phyloP scores from a whole-genome alignment of 2,888 invertebrate species.

The Galerucella calmariensis region DNA sequence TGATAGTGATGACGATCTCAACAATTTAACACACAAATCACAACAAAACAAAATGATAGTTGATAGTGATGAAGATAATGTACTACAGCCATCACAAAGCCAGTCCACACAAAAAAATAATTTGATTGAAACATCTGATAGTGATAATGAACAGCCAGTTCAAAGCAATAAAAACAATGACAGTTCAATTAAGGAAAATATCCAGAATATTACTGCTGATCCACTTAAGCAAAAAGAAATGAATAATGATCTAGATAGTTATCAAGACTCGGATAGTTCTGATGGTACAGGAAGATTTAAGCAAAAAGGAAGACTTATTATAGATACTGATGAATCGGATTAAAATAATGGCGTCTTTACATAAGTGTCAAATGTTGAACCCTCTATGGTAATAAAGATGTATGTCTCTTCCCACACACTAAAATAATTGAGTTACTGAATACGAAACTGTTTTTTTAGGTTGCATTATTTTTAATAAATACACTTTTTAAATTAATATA shows the following conservation, averaged over 20 bases:
- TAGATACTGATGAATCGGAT: constrained; percentile 1
- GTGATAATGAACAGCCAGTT: neutral
- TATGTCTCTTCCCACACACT: too few relatives aligned
- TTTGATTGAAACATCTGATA: neutral
- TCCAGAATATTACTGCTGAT: neutral
- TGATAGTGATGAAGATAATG: neutral
- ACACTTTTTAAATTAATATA: constrained; percentile 37
- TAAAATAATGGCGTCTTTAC: neutral
- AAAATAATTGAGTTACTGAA: too few relatives aligned
- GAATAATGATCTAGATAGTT: constrained; percentile 1
- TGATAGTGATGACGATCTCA: constrained; percentile 21
- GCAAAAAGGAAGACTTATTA: neutral
- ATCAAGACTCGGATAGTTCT: neutral
- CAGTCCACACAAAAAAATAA: neutral
- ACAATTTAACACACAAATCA: neutral
- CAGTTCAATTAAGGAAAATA: constrained; percentile 2
- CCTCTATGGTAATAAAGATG: too few relatives aligned
- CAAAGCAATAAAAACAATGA: neutral
- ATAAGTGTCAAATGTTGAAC: too few relatives aligned
- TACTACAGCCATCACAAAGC: neutral
- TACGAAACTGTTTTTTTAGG: constrained; percentile 15
- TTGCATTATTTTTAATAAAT: constrained; percentile 45
- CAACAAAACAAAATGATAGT: neutral
- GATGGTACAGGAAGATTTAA: neutral
- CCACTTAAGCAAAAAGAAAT: neutral